Evolutionary conservation across 2,113 vertebrate genomes (phyloP), one percentile per base, ranked within the genome.

Genomic region (Cyrtonyx montezumae): DNA sequence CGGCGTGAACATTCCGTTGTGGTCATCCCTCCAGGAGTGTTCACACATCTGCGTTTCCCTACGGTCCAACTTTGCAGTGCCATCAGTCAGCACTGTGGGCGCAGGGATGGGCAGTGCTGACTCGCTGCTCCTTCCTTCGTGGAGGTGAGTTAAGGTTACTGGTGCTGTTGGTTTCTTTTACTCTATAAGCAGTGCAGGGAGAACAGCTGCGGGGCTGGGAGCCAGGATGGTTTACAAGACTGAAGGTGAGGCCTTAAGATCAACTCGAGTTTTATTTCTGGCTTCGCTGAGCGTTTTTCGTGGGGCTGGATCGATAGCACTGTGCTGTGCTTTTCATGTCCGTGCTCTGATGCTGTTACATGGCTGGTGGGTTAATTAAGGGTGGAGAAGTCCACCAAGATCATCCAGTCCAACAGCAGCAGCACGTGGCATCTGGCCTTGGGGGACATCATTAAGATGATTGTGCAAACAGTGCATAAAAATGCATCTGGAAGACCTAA

Each of bases 281-380:
- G 42, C 45, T 74, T 80, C 36, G 59, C 48, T 26, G 26, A 40
- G 8, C 22, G 2, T 91, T 76, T 74, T 58, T 56, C 53, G 69
- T 32, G 68, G 40, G 70, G 16, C 84, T 79, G 61, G 43, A 36
- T 81, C 75, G 34, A 22, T 42, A 30, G 45, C 21, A 42, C 51
- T 70, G 13, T 66, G 5, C 28, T 32, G 19, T 23, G 62, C 11
- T 42, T 32, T 20, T 20, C 40, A 8, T 36, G 3, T 61, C 71
- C 6, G 17, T 42, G 56, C 74, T 51, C 53, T 1, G 66, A 7
- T 49, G 15, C 45, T 49, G 37, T 13, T 49, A 8, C 0, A 0
- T 70, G 65, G 18, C n/a, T 43, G 40, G 40, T 26, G 8, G 56
- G 8, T 14, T 30, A 26, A 53, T 9, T 53, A 9, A 17, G 51